Base-by-base conservation (phyloP, 1,140 invertebrate species). In the Psix sp. region DNA sequence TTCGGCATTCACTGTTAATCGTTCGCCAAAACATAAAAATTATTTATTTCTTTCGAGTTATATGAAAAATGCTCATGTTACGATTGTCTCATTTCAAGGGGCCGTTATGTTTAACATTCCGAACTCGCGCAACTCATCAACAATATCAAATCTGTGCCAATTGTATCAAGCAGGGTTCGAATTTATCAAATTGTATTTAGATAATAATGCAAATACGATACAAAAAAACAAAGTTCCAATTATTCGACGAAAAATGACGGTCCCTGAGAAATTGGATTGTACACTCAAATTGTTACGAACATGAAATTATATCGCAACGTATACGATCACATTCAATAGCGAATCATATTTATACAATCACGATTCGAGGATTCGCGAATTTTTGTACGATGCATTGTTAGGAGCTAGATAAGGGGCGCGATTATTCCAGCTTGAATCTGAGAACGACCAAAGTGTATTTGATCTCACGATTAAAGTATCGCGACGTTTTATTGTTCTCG, bases 101-200 rank as follows among this genome's bases (percentile, higher is more conserved):
- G 14, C 29, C 57, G 18, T 62, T 35, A 14, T 62, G 11, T 51
- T 38, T 46, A 5, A 63, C 59, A 63, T 63, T 63, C 48, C 59
- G 45, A 35, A 43, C 35, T 26, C 13, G 16, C 42, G 29, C 16
- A 29, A 59, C 42, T 24, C 33, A 33, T 46, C 9, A 46, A 63
- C 59, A 63, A 63, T 52, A 63, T 45, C 15, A 29, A 38, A 15
- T 33, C 45, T 45, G 59, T 63, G 59, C 59, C 59, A 63, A 63
- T 26, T 5, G 7, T 39, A 24, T 15, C 5, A 35, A 35, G 18
- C 5, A 33, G 11, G 13, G 11, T 35, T 36, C 10, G 14, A 57
- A 35, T 10, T 33, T 24, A 3, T 5, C 7, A 33, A 15, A 13
- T 31, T 20, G 4, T 24, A 5, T 24, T 29, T 29, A 10, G n/a